phyloP scores from a whole-genome alignment of 2,888 invertebrate genomes.

The Tiphia femorata region DNA sequence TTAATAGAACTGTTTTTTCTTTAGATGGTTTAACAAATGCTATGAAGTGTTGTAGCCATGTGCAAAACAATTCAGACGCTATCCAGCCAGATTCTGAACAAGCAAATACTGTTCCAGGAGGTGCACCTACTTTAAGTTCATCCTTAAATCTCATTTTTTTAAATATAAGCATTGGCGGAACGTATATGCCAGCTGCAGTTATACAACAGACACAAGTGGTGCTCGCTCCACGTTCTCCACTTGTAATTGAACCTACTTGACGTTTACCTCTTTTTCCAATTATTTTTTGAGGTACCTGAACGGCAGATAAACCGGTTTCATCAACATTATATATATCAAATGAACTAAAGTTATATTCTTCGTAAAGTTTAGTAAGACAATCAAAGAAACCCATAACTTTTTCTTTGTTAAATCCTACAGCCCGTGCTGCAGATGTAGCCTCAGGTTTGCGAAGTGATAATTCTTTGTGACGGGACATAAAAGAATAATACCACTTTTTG shows the following conservation, averaged over 20 bases:
- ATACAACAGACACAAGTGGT: constrained; percentile 36
- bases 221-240: constrained; percentile 33
- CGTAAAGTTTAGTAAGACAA: constrained; percentile 11
- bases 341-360: constrained; percentile 21
- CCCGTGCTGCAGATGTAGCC: constrained; percentile 13
- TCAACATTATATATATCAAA: constrained; percentile 31
- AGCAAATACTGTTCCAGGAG: constrained; percentile 26
- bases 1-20: constrained; percentile 34
- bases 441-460: constrained; percentile 23
- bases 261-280: constrained; percentile 25
- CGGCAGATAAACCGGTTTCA: constrained; percentile 18
- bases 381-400: constrained; percentile 28
- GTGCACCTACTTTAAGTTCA: constrained; percentile 32
- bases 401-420: constrained; percentile 29
- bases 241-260: constrained; percentile 40
- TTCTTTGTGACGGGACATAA: constrained; percentile 27
- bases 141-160: constrained; percentile 29
- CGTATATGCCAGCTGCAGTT: constrained; percentile 23
- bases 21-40: constrained; percentile 22
- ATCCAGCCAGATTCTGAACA: constrained; percentile 34
- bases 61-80: constrained; percentile 19
- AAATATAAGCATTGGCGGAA: constrained; percentile 38
- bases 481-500: constrained; percentile 30
- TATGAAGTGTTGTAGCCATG: constrained; percentile 17
- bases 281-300: constrained; percentile 14